Evolutionary conservation across 2,888 invertebrate genomes (phyloP).

Genomic region (Nomada ferruginata): DNA sequence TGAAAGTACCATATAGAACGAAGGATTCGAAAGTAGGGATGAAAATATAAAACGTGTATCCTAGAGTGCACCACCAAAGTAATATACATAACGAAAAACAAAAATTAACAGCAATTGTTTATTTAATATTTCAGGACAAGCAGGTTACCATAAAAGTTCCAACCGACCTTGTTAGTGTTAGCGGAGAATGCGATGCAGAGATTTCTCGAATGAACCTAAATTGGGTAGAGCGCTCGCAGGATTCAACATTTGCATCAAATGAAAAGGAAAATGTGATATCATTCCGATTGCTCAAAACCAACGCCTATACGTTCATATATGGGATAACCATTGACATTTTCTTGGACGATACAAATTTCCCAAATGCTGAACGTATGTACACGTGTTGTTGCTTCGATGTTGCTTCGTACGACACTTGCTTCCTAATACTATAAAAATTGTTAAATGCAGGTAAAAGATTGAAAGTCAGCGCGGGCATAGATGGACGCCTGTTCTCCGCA

Average conservation of each 20-base stretch:
- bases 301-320: rapidly evolving
- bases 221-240: neutral
- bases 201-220: rapidly evolving
- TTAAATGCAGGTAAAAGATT: neutral
- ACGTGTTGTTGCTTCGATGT: neutral
- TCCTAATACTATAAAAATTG: neutral
- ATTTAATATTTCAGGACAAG: neutral
- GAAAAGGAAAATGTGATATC: rapidly evolving
- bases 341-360: conserved; percentile 3
- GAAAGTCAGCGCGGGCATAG: rapidly evolving
- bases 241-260: neutral
- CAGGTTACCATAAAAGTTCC: neutral
- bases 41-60: neutral
- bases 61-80: too few species aligned
- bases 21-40: neutral
- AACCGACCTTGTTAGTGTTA: rapidly evolving
- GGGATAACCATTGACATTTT: neutral
- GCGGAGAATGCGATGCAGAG: rapidly evolving
- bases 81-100: neutral
- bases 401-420: too few species aligned
- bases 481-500: neutral
- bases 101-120: neutral
- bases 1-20: conserved; percentile 5
- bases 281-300: rapidly evolving
- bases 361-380: neutral